Percentiles rank a stretch among this genome's conserved stretches.
Evolutionary conservation across 2,113 vertebrate species (phyloP).

Genomic region (Neodon shergylaensis): DNA sequence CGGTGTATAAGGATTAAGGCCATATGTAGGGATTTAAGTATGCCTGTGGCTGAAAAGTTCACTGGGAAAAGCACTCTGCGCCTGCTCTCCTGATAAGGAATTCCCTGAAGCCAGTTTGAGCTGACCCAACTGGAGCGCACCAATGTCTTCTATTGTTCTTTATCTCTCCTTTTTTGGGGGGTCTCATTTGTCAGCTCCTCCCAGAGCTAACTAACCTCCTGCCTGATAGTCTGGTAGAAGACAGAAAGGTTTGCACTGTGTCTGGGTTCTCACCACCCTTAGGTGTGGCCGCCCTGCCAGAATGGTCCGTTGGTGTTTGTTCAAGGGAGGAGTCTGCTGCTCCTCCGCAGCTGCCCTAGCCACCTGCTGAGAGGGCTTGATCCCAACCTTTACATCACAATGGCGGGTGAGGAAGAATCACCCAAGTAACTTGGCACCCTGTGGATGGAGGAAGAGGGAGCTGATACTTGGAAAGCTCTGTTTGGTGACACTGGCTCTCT

Average conservation of each 20-base stretch:
- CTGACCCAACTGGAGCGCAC: neutral
- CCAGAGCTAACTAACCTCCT: neutral
- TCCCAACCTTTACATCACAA: neutral
- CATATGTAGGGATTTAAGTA: neutral
- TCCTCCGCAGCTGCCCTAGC: slow-evolving; percentile 6
- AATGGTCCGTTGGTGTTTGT: neutral
- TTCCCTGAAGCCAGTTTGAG: neutral
- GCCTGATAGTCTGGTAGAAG: neutral
- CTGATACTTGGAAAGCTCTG: neutral
- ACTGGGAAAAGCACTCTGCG: neutral
- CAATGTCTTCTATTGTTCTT: neutral
- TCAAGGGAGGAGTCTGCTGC: slow-evolving; percentile 46
- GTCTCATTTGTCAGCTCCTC: neutral
- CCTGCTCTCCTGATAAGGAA: neutral
- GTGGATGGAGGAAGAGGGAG: neutral
- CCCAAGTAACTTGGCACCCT: slow-evolving; percentile 56
- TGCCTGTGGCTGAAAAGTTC: neutral
- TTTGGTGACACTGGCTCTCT: neutral
- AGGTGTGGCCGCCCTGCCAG: slow-evolving; percentile 46
- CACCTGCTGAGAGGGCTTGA: slow-evolving; percentile 44
- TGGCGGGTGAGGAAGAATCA: slow-evolving; percentile 52
- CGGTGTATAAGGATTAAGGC: neutral
- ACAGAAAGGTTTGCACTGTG: neutral
- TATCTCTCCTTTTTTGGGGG: neutral
- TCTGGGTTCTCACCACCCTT: neutral